Conservation (phyloP, 2,797 vertebrate species). For the Phataginus tetradactyla region DNA sequence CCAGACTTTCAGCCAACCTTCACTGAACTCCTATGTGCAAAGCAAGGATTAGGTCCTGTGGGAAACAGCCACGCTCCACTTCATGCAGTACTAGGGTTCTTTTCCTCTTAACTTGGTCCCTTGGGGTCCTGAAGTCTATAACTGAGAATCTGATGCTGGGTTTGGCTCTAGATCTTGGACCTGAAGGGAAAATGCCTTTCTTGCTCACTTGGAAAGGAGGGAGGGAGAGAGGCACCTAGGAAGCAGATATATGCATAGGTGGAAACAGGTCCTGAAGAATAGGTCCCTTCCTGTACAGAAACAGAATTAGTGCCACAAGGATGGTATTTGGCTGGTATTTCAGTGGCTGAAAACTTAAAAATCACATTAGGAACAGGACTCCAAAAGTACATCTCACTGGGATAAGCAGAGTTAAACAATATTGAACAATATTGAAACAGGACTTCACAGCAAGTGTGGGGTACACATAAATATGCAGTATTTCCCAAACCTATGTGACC, state of each 20-base stretch:
- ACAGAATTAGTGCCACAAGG: conserved; percentile 51
- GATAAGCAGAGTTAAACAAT: not conserved
- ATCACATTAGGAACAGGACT: not conserved
- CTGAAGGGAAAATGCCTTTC: not conserved
- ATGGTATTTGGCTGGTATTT: not conserved
- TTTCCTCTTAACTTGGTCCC: not conserved
- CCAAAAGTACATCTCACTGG: not conserved
- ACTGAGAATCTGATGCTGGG: not conserved
- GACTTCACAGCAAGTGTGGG: not conserved
- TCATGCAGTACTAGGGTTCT: not conserved
- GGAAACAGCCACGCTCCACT: not conserved
- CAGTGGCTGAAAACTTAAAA: conserved; percentile 52
- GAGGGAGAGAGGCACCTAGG: not conserved
- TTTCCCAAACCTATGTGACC: conserved; percentile 18
- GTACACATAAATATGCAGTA: not conserved
- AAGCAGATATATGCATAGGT: not conserved
- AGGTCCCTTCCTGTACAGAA: conserved; percentile 44
- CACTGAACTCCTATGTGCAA: not conserved
- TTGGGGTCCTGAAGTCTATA: not conserved
- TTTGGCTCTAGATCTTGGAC: not conserved
- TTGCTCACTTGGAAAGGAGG: not conserved
- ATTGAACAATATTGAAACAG: not conserved
- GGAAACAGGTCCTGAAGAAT: not conserved
- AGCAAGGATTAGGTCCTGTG: not conserved
- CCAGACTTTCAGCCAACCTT: not conserved